Base-by-base conservation (phyloP, 2,113 vertebrate species). In the Microtus oregoni region DNA sequence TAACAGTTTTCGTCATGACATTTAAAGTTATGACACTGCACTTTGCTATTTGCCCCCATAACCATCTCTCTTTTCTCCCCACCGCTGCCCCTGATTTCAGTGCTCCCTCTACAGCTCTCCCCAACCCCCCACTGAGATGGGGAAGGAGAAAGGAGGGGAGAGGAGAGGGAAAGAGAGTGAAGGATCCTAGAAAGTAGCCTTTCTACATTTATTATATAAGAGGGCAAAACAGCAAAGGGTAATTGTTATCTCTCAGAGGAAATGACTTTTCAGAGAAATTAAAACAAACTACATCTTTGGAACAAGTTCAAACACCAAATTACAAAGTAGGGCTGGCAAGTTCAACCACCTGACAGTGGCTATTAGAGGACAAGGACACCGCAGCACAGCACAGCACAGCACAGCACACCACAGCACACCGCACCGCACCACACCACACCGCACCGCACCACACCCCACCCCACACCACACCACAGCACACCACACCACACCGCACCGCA, bases 281-380 rank as follows among this genome's bases (percentile, higher is more conserved):
- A 95, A 95, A 72, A 88, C 19, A n/a, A 86, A 35, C 28, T 76
- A 1, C 67, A 92, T 70, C 7, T 89, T 68, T 86, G 72, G 78
- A 95, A 96, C n/a, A 30, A 50, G n/a, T 52, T 75, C 67, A 47
- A 94, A 73, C 86, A 95, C 72, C 44, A 95, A 96, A 61, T 44
- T 70, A 12, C 83, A 90, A 19, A 50, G 35, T 35, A 5, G 79
- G 82, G 6, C 7, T 91, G 91, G 24, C 35, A 96, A 81, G 92
- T 93, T 5, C 83, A 89, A 12, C 44, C 70, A 70, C 63, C 17
- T 26, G 58, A 55, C 17, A 91, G 92, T 47, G 24, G 86, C 8
- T 26, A 65, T 3, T 44, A 44, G 94, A 50, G 5, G 65, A 63
- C n/a, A 38, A 12, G 6, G 32, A 44, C 3, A 44, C n/a, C n/a